These are phyloP conservation scores for Oryzias woworae DNA, from an alignment of 2,113 vertebrate species.

Conservation along the genomic window DNA sequence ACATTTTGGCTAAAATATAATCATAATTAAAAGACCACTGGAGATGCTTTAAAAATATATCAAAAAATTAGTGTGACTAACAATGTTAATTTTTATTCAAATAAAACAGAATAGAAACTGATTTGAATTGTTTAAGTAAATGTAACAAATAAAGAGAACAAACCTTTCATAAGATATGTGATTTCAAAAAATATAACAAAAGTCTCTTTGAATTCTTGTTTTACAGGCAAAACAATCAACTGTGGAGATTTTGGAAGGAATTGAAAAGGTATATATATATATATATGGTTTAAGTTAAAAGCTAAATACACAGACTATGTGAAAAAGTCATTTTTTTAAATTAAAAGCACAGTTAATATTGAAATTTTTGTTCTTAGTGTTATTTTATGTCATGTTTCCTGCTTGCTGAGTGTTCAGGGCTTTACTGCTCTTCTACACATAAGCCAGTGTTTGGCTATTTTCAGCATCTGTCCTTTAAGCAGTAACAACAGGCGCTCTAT, in stretches of 20 bases:
- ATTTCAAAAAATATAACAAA: background rate
- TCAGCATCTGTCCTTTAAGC: slow-evolving; percentile 39
- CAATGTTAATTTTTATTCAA: no score
- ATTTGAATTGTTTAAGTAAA: no score
- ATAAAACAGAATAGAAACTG: no score
- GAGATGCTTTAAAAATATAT: no score
- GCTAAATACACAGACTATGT: background rate
- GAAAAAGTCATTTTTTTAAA: no score
- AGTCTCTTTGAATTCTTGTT: slow-evolving; percentile 27
- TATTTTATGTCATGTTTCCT: slow-evolving; percentile 11
- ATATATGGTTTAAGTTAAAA: background rate
- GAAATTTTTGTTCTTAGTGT: background rate
- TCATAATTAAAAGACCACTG: no score
- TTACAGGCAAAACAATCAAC: slow-evolving; percentile 92
- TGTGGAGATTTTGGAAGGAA: slow-evolving; percentile 91
- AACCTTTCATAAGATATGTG: no score
- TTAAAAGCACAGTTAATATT: no score
- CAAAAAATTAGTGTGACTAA: no score
- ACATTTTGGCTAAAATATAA: no score
- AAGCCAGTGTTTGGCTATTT: slow-evolving; percentile 60
- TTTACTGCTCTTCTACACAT: slow-evolving; percentile 48
- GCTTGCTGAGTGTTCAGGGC: slow-evolving; percentile 30
- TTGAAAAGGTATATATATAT: slow-evolving; percentile 86
- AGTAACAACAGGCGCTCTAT: background rate
- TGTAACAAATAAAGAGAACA: no score